phyloP scores from a whole-genome alignment of 1,140 invertebrate genomes.

The Argopecten irradians region DNA sequence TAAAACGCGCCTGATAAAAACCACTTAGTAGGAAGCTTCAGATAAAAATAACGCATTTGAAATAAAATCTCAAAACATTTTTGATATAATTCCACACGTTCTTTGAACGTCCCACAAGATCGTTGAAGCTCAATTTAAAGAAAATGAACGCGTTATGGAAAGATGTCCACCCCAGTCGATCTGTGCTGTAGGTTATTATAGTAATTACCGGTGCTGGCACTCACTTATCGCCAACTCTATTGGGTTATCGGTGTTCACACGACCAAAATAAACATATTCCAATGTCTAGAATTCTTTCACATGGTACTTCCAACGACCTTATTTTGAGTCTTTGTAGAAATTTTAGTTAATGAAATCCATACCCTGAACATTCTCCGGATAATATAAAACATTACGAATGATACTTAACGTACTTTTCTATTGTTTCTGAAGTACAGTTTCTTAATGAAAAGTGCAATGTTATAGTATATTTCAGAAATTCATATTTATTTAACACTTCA shows the following conservation, averaged over 20 bases:
- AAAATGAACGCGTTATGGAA: too few relatives aligned
- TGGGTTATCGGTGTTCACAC: conserved; percentile 20
- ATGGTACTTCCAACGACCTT: neutral
- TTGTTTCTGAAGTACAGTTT: too few relatives aligned
- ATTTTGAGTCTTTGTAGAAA: neutral
- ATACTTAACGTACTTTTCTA: neutral
- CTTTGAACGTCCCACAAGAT: too few relatives aligned
- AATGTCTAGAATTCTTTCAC: neutral
- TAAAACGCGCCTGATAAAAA: too few relatives aligned
- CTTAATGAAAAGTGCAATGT: too few relatives aligned
- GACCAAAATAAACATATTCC: conserved; percentile 1
- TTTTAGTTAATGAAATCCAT: neutral
- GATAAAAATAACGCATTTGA: too few relatives aligned
- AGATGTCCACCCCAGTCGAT: neutral
- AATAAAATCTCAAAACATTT: too few relatives aligned
- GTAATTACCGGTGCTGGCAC: neutral
- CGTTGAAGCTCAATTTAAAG: too few relatives aligned
- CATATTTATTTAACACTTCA: too few relatives aligned
- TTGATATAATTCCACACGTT: too few relatives aligned
- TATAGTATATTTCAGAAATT: too few relatives aligned
- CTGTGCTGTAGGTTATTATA: neutral
- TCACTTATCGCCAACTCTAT: neutral
- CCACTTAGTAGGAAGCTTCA: too few relatives aligned
- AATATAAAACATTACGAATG: neutral
- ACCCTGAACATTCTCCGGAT: neutral